Evolutionary conservation across 2,888 invertebrate genomes (phyloP), one percentile per base, ranked within the genome.

Genomic region (Agrochola circellaris): DNA sequence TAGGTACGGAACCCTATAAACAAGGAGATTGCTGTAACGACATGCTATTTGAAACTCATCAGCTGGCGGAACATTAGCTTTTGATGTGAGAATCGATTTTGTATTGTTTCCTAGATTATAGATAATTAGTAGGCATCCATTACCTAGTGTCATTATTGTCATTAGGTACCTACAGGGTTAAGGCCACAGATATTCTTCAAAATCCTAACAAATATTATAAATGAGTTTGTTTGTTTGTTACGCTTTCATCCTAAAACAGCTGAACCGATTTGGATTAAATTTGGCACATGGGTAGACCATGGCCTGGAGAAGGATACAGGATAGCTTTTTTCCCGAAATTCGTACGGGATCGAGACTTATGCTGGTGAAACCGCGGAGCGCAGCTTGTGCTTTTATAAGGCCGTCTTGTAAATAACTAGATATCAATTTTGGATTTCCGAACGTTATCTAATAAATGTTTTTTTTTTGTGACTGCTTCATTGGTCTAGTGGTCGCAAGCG

Each of bases 11-110:
- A 54, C 61, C 71, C 61, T 62, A n/a, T n/a, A n/a, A 38, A 51
- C 3, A 60, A 61, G 23, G 0, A 62, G 60, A 72, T 75, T 66
- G 30, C 54, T 30, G 13, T 60, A 76, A 70, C 67, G 66, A 76
- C 66, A 62, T 64, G 60, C 73, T 51, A 69, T 80, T 82, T 38
- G 34, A 80, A 69, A 80, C n/a, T 54, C 56, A 61, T 65, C 61
- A 70, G 38, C 26, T 8, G 15, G 3, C 11, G 17, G 15, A 34
- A 23, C 30, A 58, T 77, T 69, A 51, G 60, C 15, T 15, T 38
- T 38, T 45, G 38, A 65, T 60, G 68, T 56, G 42, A 64, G 5
- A 26, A 75, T 75, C 34, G 67, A 68, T 82, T 75, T 51, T 34
- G 7, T 67, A 20, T 67, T 58, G 17, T 65, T 73, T 80, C 26